Conservation (phyloP, 2,888 invertebrate species). For the Drosophila atroscutellata region DNA sequence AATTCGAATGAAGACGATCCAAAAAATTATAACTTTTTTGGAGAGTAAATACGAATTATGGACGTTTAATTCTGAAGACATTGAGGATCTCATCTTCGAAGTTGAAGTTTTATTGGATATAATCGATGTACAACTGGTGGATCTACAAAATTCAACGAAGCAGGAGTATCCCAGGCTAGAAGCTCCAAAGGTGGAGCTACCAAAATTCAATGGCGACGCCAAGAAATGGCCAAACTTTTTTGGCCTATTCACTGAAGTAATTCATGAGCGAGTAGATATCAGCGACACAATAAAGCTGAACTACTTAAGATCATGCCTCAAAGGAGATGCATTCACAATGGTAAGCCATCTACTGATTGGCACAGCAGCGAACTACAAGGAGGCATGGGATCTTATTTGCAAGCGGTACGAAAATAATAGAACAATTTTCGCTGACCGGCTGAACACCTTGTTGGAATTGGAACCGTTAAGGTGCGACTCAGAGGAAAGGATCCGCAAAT, state of each 20-base stretch:
- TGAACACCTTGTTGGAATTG: background rate
- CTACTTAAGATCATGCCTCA: background rate
- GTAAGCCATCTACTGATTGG: background rate
- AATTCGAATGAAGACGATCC: too few relatives aligned
- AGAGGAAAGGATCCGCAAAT: too few relatives aligned
- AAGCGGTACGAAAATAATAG: background rate
- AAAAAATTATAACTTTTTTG: too few relatives aligned
- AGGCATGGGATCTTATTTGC: background rate
- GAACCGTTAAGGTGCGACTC: background rate
- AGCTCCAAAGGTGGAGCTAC: background rate
- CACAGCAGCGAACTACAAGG: background rate
- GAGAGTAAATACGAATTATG: too few relatives aligned
- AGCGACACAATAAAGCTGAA: background rate
- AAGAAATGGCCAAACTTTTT: background rate
- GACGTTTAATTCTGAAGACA: too few relatives aligned
- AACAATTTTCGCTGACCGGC: background rate
- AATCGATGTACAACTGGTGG: too few relatives aligned
- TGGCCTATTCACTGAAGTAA: background rate
- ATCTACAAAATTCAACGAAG: background rate
- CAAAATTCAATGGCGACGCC: too few relatives aligned
- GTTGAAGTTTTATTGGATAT: too few relatives aligned
- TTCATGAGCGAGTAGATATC: background rate
- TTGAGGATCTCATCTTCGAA: too few relatives aligned
- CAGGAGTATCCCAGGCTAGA: too few relatives aligned
- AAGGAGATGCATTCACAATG: slow-evolving; percentile 2